phyloP scores from a whole-genome alignment of 2,888 invertebrate genomes.

The Dryocosmus kuriphilus region DNA sequence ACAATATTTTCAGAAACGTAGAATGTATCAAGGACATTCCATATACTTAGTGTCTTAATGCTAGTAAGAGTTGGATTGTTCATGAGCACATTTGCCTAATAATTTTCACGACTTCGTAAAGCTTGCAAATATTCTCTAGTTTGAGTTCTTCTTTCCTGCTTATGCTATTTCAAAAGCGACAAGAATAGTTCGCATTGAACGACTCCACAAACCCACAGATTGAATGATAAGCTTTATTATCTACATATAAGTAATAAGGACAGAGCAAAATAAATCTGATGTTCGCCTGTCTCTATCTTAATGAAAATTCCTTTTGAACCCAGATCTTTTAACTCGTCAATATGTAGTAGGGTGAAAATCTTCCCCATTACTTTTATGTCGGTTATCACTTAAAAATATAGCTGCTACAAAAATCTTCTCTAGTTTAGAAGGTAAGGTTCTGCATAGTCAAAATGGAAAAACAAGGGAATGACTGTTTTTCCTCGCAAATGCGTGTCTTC shows the following conservation, averaged over 20 bases:
- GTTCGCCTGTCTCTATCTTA: slow-evolving; percentile 25
- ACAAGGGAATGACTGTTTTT: slow-evolving; percentile 45
- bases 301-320: not conserved
- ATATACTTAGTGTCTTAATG: slow-evolving; percentile 49
- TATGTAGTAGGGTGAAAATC: slow-evolving; percentile 40
- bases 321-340: not conserved
- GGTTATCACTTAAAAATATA: slow-evolving; percentile 48
- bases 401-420: slow-evolving; percentile 51
- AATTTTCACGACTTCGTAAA: slow-evolving; percentile 48
- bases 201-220: slow-evolving; percentile 38
- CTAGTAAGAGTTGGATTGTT: slow-evolving; percentile 50
- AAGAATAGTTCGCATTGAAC: not conserved
- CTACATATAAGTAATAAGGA: slow-evolving; percentile 47
- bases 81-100: slow-evolving; percentile 44
- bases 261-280: slow-evolving; percentile 47
- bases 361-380: slow-evolving; percentile 42
- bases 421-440: slow-evolving; percentile 38
- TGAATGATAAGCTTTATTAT: slow-evolving; percentile 51
- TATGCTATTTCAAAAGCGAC: not conserved
- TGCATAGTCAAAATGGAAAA: too few species aligned
- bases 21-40: slow-evolving; percentile 49
- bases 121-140: not conserved
- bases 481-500: slow-evolving; percentile 34
- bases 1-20: too few species aligned
- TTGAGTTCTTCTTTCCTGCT: not conserved